Evolutionary conservation across 2,797 vertebrate species (phyloP), one percentile per base, ranked within the genome.

Genomic region (Urosaurus nigricauda): DNA sequence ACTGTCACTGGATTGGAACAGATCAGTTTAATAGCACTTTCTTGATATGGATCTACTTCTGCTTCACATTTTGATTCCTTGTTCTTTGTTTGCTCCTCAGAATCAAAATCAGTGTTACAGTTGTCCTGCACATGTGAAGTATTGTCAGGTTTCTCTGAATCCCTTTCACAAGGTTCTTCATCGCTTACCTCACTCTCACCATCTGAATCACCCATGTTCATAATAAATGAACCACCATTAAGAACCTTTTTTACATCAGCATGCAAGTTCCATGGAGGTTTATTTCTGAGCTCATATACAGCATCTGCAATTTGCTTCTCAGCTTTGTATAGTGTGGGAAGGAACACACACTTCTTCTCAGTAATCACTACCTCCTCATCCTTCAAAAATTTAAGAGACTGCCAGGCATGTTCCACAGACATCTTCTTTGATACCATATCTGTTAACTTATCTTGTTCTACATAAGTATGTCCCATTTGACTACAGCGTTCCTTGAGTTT

Each of bases 1-100:
- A 98, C 91, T 0, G 98, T 98, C 88, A 98, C 97, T 2, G 98
- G 95, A 88, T 98, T 98, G 84, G 94, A 87, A 85, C 98, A 98
- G 73, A 98, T 97, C 96, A 97, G 97, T 90, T 96, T 65, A 78
- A 97, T 26, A 65, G 98, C 98, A 47, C 83, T 92, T 74, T 96
- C 85, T 71, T 98, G 98, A 92, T 98, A 97, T 26, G 26, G 84
- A 83, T 98, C 98, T 80, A 97, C 79, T 0, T 92, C 92, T 43
- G 13, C 70, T 11, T 93, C 92, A 63, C 43, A 80, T 2, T 40
- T 71, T 47, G 63, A 14, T 79, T 93, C 58, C 63, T 79, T 74
- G 51, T 2, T 11, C 0, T 56, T 17, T 85, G 58, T 14, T 56
- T 40, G 32, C 0, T 93, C 87, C 19, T 74, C 85, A 63, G 91